Evolutionary conservation across 2,113 vertebrate species (phyloP).

Genomic region (Corythornis madagascariensis): DNA sequence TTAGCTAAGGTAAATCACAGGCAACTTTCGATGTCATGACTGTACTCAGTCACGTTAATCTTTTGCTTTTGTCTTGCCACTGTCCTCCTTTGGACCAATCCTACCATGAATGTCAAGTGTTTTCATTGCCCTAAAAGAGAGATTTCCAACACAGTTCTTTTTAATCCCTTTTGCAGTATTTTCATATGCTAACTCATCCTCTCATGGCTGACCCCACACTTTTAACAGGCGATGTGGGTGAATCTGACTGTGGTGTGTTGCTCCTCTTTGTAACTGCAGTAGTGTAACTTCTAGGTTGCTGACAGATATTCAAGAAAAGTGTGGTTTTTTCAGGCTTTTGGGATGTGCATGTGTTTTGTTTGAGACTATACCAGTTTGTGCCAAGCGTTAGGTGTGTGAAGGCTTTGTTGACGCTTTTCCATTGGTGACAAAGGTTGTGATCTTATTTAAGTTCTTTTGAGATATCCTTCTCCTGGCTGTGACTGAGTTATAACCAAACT

Average conservation of each 20-base stretch:
- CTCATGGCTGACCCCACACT: background rate
- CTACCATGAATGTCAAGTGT: background rate
- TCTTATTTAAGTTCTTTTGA: background rate
- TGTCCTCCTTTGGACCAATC: background rate
- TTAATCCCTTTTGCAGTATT: background rate
- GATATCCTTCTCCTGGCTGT: background rate
- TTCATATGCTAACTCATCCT: fast-evolving
- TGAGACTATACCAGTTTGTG: background rate
- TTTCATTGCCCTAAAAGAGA: background rate
- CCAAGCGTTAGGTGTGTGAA: background rate
- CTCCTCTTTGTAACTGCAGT: background rate
- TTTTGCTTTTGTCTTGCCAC: background rate
- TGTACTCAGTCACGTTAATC: fast-evolving
- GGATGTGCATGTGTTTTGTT: background rate
- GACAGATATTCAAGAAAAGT: background rate
- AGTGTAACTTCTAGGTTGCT: background rate
- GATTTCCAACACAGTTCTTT: background rate
- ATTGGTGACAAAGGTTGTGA: background rate
- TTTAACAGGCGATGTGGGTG: background rate
- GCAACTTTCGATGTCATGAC: background rate
- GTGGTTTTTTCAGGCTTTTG: background rate
- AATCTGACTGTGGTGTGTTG: background rate
- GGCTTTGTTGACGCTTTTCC: no score
- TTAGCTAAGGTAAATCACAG: background rate
- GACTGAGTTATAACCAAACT: background rate